Base-by-base conservation (phyloP, 2,888 invertebrate genomes). In the Argyresthia goedartella region DNA sequence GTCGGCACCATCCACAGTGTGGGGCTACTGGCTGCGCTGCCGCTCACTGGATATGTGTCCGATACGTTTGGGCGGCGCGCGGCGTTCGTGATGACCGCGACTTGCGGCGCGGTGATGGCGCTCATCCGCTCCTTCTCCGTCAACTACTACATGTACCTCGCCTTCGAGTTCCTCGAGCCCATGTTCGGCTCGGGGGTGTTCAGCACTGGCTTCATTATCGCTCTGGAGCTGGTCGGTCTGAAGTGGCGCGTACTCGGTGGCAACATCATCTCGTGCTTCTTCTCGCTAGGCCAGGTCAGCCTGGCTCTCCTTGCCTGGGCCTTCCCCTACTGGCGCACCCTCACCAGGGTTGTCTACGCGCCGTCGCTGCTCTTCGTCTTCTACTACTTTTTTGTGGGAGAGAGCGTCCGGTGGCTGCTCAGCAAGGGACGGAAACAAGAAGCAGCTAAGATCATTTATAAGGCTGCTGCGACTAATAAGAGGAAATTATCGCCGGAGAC, bases 321-420 rank as follows among this genome's bases (percentile, higher is more conserved):
- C 51, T 88, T 90, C 50, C 87, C 88, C 53, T 89, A 92, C 64
- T 95, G 95, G 95, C 88, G 92, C 55, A 82, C 88, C 43, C 84
- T 92, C 55, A 88, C 93, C 53, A 81, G 92, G 25, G 87, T 92
- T 13, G 82, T 91, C 4, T 95, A 94, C 62, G 87, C 89, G 0
- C 95, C 95, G 0, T 90, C 92, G 0, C 63, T 93, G 8, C 71
- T 93, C 0, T 89, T 93, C 57, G 68, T 95, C 15, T 69, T 88
- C 0, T 92, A 93, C 66, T 89, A 91, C 53, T 92, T 92, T 87
- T 62, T 92, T 4, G 76, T 92, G n/a, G 93, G 93, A 0, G 93
- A 93, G 72, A 93, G 93, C 52, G 88, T 93, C 33, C 82, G 95
- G 55, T 95, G 95, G 95, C 78, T 95, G 8, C 67, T 94, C 1